Conservation (phyloP, 2,113 vertebrate species). For the Panthera uncia region DNA sequence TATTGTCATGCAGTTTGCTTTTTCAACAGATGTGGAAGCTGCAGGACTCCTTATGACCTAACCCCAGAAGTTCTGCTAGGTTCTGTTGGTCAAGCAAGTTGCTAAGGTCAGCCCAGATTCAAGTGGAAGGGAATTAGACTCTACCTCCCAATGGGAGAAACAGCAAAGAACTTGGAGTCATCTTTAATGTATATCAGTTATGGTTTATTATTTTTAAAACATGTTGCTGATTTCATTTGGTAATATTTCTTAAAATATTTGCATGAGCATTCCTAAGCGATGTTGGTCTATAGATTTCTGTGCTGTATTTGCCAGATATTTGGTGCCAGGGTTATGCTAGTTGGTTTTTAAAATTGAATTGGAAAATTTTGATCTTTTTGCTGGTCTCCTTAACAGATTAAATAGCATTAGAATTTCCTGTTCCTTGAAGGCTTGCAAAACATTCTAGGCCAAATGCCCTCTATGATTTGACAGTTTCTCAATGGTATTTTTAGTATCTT, state of each 20-base stretch:
- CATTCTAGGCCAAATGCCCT: not conserved
- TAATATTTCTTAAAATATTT: conserved; percentile 29
- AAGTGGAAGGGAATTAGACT: not conserved
- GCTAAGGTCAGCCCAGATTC: not conserved
- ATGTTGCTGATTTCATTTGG: conserved; percentile 2
- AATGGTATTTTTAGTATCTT: not conserved
- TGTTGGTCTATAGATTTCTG: not conserved
- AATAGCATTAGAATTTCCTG: not conserved
- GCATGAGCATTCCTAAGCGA: not conserved
- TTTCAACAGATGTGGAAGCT: not conserved
- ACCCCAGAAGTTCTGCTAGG: not conserved
- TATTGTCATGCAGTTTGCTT: not conserved
- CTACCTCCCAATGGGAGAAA: not conserved
- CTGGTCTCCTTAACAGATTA: not conserved
- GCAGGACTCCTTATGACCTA: not conserved
- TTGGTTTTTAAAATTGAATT: conserved; percentile 9
- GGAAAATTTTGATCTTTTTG: not conserved
- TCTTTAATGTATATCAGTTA: not conserved
- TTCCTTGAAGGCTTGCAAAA: not conserved
- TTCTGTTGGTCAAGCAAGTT: not conserved
- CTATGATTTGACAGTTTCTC: not conserved
- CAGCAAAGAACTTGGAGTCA: not conserved
- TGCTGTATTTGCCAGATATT: not conserved
- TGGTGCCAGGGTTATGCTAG: not conserved
- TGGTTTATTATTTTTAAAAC: conserved; percentile 3